Evolutionary conservation across 2,113 vertebrate genomes (phyloP).

Genomic region (Cynopterus brachyotis): DNA sequence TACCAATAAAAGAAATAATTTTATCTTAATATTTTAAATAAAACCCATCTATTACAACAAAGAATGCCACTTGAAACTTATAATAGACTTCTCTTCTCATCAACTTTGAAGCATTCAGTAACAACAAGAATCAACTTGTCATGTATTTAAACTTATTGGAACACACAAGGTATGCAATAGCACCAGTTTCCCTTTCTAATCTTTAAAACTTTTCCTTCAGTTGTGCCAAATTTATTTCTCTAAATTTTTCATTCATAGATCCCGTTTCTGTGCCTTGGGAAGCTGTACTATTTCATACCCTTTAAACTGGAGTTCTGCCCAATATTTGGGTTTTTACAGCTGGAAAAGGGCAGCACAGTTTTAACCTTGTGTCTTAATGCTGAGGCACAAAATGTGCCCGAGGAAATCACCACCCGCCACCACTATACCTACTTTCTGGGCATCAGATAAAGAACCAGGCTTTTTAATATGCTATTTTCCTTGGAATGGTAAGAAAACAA

Average conservation of each 20-base stretch:
- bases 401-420: not conserved
- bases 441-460: not conserved
- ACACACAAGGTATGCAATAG: not conserved
- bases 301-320: not conserved
- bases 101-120: not conserved
- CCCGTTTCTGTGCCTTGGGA: not conserved
- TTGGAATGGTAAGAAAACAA: constrained; percentile 18
- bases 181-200: not conserved
- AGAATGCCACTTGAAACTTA: not conserved
- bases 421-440: not conserved
- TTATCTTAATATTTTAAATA: constrained; percentile 4
- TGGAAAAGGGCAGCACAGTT: not conserved
- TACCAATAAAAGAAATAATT: not conserved
- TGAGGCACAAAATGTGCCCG: not conserved
- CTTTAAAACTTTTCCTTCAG: not conserved
- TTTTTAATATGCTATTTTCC: constrained; percentile 8
- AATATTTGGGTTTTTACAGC: constrained; percentile 27
- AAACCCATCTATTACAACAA: not conserved
- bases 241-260: not conserved
- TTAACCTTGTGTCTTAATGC: constrained; percentile 24
- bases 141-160: not conserved
- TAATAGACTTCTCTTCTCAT: not conserved
- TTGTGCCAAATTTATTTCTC: constrained; percentile 11
- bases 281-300: not conserved
- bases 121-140: not conserved